phyloP scores from a whole-genome alignment of 2,113 vertebrate species.

The Lepidothrix coronata region DNA sequence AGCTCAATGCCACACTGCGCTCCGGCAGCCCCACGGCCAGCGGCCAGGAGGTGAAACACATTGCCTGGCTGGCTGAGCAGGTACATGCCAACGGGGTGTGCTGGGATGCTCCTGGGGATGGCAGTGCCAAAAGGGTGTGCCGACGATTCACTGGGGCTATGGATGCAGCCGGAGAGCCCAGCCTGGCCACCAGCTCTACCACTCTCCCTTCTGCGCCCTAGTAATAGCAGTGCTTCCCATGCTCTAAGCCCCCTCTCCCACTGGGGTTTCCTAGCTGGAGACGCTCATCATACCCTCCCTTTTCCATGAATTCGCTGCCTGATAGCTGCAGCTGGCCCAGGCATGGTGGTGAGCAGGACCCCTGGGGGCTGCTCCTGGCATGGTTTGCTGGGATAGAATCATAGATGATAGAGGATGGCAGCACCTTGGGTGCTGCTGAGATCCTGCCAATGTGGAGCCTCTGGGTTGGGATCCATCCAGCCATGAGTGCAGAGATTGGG shows the following conservation, averaged over 20 bases:
- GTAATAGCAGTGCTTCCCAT: fast-evolving
- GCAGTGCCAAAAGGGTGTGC: fast-evolving
- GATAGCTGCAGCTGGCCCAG: background rate
- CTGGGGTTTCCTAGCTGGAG: background rate
- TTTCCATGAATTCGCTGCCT: background rate
- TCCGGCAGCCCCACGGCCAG: constrained; percentile 66
- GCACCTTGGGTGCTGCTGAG: background rate
- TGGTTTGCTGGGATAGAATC: background rate
- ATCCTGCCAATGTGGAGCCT: fast-evolving
- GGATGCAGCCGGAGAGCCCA: background rate
- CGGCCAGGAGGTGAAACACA: constrained; percentile 87
- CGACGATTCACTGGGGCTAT: fast-evolving
- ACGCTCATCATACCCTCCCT: background rate
- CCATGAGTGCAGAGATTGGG: fast-evolving
- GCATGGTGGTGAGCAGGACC: background rate
- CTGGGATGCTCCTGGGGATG: background rate
- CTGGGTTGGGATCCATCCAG: background rate
- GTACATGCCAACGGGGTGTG: constrained; percentile 41
- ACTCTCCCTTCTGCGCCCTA: fast-evolving
- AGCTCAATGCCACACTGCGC: constrained; percentile 88
- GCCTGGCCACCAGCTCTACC: background rate
- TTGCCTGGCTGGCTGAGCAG: constrained; percentile 96
- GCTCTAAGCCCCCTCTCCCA: background rate
- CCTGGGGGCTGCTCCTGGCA: background rate
- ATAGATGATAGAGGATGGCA: background rate